These are phyloP conservation scores for Noctua janthina DNA, from an alignment of 2,888 invertebrate genomes.

Conservation along the genomic window DNA sequence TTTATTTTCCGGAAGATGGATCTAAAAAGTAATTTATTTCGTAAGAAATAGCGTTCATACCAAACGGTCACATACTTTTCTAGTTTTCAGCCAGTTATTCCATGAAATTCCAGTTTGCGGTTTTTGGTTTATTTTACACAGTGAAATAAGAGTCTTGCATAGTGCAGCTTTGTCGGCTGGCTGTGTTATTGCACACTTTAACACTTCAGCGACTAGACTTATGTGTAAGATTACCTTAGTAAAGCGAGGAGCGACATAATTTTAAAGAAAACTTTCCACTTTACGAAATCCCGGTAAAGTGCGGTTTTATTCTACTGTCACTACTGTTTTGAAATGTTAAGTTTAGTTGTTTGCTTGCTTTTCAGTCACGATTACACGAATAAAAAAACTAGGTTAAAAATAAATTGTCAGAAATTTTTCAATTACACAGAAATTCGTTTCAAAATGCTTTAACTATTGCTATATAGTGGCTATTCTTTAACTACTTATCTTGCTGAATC, in stretches of 20 bases:
- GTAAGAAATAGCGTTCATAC: conserved; percentile 1
- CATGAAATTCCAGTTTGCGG: conserved; percentile 34
- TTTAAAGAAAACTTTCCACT: conserved; percentile 17
- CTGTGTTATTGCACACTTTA: conserved; percentile 49
- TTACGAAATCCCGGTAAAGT: neutral
- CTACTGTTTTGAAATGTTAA: neutral
- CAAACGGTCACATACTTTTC: conserved; percentile 5
- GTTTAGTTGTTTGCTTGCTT: neutral
- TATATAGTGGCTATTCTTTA: no score
- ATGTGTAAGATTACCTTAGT: conserved; percentile 30
- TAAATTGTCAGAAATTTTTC: neutral
- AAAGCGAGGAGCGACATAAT: conserved; percentile 5
- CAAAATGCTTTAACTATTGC: neutral
- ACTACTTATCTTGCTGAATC: neutral
- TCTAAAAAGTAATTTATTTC: neutral
- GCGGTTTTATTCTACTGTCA: neutral
- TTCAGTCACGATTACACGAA: neutral
- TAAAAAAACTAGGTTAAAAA: neutral
- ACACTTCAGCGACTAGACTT: conserved; percentile 33
- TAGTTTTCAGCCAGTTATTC: conserved; percentile 4
- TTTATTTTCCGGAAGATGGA: neutral
- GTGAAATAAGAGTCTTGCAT: conserved; percentile 29
- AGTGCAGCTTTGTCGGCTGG: conserved; percentile 18
- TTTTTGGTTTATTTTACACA: conserved; percentile 34
- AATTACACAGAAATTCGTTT: neutral